Evolutionary conservation across 2,113 vertebrate genomes (phyloP).

Genomic region (Chrysochloris asiatica): DNA sequence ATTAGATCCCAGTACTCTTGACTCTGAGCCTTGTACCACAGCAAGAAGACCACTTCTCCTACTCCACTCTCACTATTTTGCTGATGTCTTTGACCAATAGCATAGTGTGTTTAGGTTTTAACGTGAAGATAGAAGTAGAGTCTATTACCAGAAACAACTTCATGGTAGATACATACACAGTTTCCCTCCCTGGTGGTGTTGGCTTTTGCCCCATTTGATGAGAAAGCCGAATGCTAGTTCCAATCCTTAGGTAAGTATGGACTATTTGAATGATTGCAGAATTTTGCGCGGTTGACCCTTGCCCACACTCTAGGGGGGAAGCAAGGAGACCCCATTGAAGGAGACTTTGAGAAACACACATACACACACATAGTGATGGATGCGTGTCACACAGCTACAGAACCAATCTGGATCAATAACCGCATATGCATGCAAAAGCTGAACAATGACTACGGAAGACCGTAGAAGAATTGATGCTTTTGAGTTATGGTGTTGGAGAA

Average conservation of each 20-base stretch:
- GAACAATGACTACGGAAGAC: too few relatives aligned
- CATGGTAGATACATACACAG: neutral
- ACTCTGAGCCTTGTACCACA: neutral
- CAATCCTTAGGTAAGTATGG: neutral
- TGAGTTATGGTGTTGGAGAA: too few relatives aligned
- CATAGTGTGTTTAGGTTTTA: neutral
- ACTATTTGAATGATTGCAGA: constrained; percentile 21
- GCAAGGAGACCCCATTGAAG: neutral
- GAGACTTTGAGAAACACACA: neutral
- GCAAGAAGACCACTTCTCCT: neutral
- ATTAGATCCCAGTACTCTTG: neutral
- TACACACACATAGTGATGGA: neutral
- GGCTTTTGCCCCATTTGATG: neutral
- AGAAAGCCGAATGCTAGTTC: constrained; percentile 35
- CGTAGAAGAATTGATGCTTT: too few relatives aligned
- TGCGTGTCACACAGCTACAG: neutral
- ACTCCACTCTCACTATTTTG: neutral
- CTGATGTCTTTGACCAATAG: neutral
- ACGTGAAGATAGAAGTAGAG: neutral
- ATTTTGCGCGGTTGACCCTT: constrained; percentile 12
- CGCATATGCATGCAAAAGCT: too few relatives aligned
- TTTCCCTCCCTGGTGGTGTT: neutral
- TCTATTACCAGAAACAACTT: neutral
- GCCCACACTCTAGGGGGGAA: neutral
- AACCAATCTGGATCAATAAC: too few relatives aligned